Conservation (phyloP, 2,113 vertebrate genomes). For the Suricata suricatta region DNA sequence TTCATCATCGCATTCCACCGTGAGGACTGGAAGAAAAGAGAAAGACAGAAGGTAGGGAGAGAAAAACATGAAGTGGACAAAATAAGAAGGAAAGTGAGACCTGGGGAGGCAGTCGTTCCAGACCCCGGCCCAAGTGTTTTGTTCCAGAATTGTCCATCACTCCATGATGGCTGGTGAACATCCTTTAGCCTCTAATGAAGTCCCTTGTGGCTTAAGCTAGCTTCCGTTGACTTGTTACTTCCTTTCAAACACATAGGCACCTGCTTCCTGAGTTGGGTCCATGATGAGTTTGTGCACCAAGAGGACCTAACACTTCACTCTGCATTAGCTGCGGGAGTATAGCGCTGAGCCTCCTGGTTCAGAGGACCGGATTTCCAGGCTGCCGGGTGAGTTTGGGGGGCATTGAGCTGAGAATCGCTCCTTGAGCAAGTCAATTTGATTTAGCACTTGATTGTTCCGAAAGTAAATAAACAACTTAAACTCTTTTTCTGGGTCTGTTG, state of each 20-base stretch:
- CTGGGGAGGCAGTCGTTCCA: not conserved
- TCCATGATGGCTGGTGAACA: not conserved
- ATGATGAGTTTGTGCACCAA: not conserved
- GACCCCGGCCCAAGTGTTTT: not conserved
- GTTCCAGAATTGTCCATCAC: not conserved
- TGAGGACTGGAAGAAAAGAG: not conserved
- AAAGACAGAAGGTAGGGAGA: not conserved
- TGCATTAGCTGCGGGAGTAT: slow-evolving; percentile 37
- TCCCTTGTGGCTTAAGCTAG: not conserved
- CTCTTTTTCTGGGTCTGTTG: not conserved
- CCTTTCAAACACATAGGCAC: not conserved
- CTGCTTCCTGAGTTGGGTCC: not conserved
- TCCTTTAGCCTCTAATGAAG: not conserved
- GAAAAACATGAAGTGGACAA: not conserved
- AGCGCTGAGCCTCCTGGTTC: not conserved
- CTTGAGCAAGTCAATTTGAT: not conserved
- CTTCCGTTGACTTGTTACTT: not conserved
- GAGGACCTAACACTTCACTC: not conserved
- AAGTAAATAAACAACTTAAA: slow-evolving; percentile 44
- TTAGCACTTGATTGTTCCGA: fast-evolving
- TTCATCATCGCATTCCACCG: not conserved
- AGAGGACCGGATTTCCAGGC: not conserved
- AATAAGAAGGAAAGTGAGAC: not conserved
- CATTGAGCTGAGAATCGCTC: not conserved
- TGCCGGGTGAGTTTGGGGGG: fast-evolving